Conservation (phyloP, 1,140 invertebrate genomes). For the Procambarus virginalis region DNA sequence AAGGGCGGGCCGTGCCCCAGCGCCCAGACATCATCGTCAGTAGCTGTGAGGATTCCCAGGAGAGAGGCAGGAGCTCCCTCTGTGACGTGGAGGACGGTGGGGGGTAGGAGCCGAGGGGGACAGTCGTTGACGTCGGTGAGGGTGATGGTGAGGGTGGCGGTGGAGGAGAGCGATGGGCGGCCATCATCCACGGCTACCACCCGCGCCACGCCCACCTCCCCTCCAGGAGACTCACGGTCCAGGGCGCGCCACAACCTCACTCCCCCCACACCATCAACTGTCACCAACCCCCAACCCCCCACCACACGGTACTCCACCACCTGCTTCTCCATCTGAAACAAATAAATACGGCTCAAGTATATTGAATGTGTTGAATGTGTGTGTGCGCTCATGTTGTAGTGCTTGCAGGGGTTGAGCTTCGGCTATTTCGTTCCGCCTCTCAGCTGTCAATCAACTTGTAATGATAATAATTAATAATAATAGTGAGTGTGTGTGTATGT, state of each 20-base stretch:
- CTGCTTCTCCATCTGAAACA: not conserved
- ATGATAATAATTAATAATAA: too few relatives aligned
- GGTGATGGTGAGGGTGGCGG: slow-evolving; percentile 49
- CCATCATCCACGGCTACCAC: slow-evolving; percentile 48
- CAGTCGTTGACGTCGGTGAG: slow-evolving; percentile 59
- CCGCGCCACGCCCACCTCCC: slow-evolving; percentile 12
- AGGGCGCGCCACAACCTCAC: slow-evolving; percentile 36
- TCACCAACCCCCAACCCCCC: slow-evolving; percentile 21
- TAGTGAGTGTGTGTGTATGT: too few relatives aligned
- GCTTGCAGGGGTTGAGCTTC: too few relatives aligned
- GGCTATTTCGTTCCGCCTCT: too few relatives aligned
- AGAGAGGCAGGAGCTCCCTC: slow-evolving; percentile 44
- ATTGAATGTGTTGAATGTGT: too few relatives aligned
- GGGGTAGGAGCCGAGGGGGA: slow-evolving; percentile 48
- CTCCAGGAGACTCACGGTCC: slow-evolving; percentile 14
- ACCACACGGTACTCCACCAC: slow-evolving; percentile 8
- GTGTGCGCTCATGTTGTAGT: too few relatives aligned
- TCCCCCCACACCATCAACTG: not conserved
- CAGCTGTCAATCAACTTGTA: too few relatives aligned
- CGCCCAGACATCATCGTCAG: slow-evolving; percentile 56
- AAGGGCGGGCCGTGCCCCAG: slow-evolving; percentile 58
- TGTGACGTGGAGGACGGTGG: slow-evolving; percentile 41
- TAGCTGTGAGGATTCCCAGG: slow-evolving; percentile 51
- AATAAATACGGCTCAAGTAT: not conserved
- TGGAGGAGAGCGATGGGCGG: slow-evolving; percentile 45